Evolutionary conservation across 2,888 invertebrate genomes (phyloP), one percentile per base, ranked within the genome.

Genomic region (Dioctria rufipes): DNA sequence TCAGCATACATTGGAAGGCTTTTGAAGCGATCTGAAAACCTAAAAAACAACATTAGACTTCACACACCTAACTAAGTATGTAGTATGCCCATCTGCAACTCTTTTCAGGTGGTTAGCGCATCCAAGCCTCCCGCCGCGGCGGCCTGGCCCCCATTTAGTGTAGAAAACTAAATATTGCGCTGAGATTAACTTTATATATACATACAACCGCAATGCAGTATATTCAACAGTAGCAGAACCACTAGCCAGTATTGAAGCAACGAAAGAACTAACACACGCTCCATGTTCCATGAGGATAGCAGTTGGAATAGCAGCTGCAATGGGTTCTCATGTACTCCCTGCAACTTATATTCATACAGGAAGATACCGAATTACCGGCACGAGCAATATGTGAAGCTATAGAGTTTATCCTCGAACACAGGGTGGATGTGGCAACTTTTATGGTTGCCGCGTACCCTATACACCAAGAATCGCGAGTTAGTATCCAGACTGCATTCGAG

Each of bases 181-280:
- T 54, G 66, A 78, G 66, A 66, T 78, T 78, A 78, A 78, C 78
- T 78, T 78, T 78, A 46, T 54, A 65, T 78, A 63, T 49, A 25
- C 25, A 25, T 25, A 78, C 39, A 78, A 78, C 78, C 78, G 78
- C 78, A 78, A 78, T 78, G 78, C 78, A 78, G 78, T 66, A 78
- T 66, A 78, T 78, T 66, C 66, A 78, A 54, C 66, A 51, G 40
- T 39, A 78, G 37, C 5, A 8, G 63, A 42, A 46, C 9, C 25
- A 25, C 25, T 25, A 25, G 25, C 25, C 25, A 25, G 25, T 25
- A 46, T 46, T 3, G 46, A 42, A 6, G 46, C 46, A 6, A 5
- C 13, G 8, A 39, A 39, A 51, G 54, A 39, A 51, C 71, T 51
- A 43, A 51, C 60, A 37, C 46, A 25, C 25, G 25, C 46, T 25